A percentile compares a stretch with the other conserved stretches of the same genome.
Evolutionary conservation across 2,888 invertebrate species (phyloP).

Genomic region (Phytoseiulus persimilis): DNA sequence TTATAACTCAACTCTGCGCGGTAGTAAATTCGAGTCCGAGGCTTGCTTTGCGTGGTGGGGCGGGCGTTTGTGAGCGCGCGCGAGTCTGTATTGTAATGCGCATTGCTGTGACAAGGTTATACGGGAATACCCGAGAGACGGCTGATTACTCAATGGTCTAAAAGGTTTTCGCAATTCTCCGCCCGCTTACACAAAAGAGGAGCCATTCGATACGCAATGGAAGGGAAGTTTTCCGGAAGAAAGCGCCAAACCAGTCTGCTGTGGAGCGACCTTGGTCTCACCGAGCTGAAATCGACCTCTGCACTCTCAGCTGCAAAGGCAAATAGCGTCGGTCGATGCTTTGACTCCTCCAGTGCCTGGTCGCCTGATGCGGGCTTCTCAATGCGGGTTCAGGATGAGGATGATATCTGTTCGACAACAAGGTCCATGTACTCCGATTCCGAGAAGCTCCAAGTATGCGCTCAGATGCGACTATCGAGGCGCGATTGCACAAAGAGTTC

Average conservation of each 20-base stretch:
- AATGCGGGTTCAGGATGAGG: no score
- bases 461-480: no score
- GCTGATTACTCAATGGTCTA: slow-evolving; percentile 5
- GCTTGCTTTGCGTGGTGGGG: not conserved
- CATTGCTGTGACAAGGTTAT: slow-evolving; percentile 5
- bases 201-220: not conserved
- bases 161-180: slow-evolving; percentile 5
- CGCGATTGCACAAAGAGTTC: no score
- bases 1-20: not conserved
- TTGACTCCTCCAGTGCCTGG: no score
- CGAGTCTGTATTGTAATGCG: not conserved
- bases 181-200: not conserved
- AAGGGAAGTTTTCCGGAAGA: not conserved
- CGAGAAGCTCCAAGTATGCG: no score
- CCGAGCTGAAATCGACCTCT: not conserved
- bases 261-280: not conserved
- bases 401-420: no score
- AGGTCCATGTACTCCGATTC: no score
- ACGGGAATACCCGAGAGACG: not conserved
- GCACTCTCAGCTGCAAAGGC: no score
- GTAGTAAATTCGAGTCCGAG: not conserved
- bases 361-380: no score
- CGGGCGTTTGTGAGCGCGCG: not conserved
- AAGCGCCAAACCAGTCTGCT: not conserved
- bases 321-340: no score